These are phyloP conservation scores for Amphiprion ocellaris DNA, from an alignment of 2,113 vertebrate genomes.

Conservation along the genomic window DNA sequence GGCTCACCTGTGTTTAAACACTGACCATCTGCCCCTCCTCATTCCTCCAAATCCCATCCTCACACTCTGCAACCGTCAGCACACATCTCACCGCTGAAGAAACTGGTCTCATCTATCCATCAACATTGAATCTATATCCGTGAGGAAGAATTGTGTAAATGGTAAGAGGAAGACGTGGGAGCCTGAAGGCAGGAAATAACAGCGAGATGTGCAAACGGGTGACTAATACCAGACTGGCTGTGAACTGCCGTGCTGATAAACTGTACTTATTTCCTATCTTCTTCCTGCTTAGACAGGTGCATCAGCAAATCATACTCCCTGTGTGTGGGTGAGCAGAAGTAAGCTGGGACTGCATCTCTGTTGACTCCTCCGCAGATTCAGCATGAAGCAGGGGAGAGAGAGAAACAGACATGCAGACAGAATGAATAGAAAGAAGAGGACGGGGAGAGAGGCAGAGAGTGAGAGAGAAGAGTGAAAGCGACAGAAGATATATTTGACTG, in stretches of 20 bases:
- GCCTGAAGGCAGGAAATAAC: slow-evolving; percentile 35
- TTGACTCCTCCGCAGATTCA: slow-evolving; percentile 77
- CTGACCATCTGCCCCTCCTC: slow-evolving; percentile 36
- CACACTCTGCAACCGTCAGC: neutral
- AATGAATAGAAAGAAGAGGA: slow-evolving; percentile 57
- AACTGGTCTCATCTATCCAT: slow-evolving; percentile 17
- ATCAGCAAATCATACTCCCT: slow-evolving; percentile 49
- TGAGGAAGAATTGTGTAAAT: slow-evolving; percentile 29
- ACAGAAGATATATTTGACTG: slow-evolving; percentile 70
- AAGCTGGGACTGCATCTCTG: slow-evolving; percentile 68
- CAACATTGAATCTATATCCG: slow-evolving; percentile 6
- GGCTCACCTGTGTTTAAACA: slow-evolving; percentile 60
- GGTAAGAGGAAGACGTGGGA: slow-evolving; percentile 42
- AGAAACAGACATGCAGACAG: slow-evolving; percentile 56
- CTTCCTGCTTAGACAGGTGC: slow-evolving; percentile 61
- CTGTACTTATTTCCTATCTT: slow-evolving; percentile 44
- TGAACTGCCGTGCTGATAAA: slow-evolving; percentile 14
- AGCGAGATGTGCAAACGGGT: slow-evolving; percentile 48
- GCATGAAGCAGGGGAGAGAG: slow-evolving; percentile 57
- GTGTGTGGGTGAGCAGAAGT: slow-evolving; percentile 72
- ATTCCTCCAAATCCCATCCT: slow-evolving; percentile 30
- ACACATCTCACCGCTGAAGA: neutral
- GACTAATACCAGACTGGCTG: slow-evolving; percentile 49
- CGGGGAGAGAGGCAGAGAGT: slow-evolving; percentile 55
- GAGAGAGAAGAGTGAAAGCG: slow-evolving; percentile 65